Percentiles rank a stretch among this genome's conserved stretches.
These are phyloP conservation scores for Blastomussa wellsi DNA, from an alignment of 92 coral and sea anemone species.

Conservation along the genomic window DNA sequence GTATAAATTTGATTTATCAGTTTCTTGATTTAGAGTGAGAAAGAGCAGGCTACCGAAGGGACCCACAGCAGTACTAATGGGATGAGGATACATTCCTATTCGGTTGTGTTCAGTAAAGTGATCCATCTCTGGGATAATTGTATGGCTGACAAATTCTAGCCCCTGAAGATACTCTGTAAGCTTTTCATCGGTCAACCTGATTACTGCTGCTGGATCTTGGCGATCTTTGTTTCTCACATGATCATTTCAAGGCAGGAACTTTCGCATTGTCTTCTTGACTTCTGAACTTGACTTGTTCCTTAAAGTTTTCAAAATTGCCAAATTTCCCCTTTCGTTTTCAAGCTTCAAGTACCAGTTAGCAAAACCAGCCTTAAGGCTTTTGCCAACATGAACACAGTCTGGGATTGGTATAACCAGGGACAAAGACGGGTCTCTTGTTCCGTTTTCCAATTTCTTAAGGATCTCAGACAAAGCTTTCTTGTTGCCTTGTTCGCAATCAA, in stretches of 20 bases:
- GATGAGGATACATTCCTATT: slow-evolving; percentile 45
- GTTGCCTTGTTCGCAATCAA: slow-evolving; percentile 61
- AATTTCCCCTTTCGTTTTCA: slow-evolving; percentile 38
- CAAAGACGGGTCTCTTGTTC: slow-evolving; percentile 37
- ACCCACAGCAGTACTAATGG: slow-evolving; percentile 30
- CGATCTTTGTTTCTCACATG: slow-evolving; percentile 56
- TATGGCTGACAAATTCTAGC: slow-evolving; percentile 43
- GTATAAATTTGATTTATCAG: slow-evolving; percentile 11
- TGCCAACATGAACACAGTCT: slow-evolving; percentile 51
- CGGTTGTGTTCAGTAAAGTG: slow-evolving; percentile 37
- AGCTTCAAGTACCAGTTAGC: slow-evolving; percentile 54
- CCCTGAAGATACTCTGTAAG: slow-evolving; percentile 30
- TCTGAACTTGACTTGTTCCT: slow-evolving; percentile 20
- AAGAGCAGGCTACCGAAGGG: slow-evolving; percentile 45
- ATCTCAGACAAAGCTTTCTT: slow-evolving; percentile 47
- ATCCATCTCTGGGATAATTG: slow-evolving; percentile 53
- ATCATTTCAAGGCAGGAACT: slow-evolving; percentile 40
- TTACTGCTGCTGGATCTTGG: slow-evolving; percentile 46
- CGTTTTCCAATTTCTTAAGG: slow-evolving; percentile 8
- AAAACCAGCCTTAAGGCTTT: slow-evolving; percentile 54
- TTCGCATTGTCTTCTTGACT: slow-evolving; percentile 14
- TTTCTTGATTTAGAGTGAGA: slow-evolving; percentile 22
- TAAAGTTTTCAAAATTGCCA: slow-evolving; percentile 47
- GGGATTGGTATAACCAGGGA: slow-evolving; percentile 35
- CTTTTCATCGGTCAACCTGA: slow-evolving; percentile 28